These are phyloP conservation scores for Thaumatotibia leucotreta DNA, from an alignment of 1,140 invertebrate genomes.

Conservation along the genomic window DNA sequence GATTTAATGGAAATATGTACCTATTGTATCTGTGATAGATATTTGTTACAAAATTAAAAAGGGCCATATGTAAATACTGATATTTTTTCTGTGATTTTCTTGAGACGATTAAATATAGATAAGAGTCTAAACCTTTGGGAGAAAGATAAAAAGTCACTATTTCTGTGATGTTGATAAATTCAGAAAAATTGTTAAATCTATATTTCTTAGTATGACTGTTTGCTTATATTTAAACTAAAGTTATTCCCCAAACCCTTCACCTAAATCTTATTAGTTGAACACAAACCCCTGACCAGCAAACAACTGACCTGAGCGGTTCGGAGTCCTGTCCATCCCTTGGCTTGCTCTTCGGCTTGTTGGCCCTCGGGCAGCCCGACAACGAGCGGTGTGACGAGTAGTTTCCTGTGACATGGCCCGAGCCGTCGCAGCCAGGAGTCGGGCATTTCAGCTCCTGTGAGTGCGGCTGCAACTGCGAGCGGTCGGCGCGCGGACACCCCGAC, in stretches of 20 bases:
- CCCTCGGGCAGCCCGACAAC: conserved; percentile 93
- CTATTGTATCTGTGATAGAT: not conserved
- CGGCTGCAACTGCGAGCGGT: conserved; percentile 92
- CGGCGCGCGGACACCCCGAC: conserved; percentile 93
- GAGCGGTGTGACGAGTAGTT: conserved; percentile 93
- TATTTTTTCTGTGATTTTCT: not conserved
- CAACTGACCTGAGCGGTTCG: conserved; percentile 86
- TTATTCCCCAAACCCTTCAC: not conserved
- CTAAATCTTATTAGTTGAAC: not conserved
- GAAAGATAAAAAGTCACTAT: too few species aligned
- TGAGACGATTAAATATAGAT: too few species aligned
- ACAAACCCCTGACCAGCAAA: not conserved
- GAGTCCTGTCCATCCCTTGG: conserved; percentile 93
- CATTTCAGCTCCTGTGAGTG: conserved; percentile 88
- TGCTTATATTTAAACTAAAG: too few species aligned
- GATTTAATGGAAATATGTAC: not conserved
- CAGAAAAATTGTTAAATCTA: too few species aligned
- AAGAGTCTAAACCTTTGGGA: too few species aligned
- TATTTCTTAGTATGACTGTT: too few species aligned
- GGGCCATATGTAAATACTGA: not conserved
- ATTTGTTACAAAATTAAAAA: not conserved
- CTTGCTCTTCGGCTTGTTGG: conserved; percentile 95
- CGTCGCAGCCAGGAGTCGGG: conserved; percentile 92
- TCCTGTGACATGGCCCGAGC: conserved; percentile 89
- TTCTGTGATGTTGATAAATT: too few species aligned